These are phyloP conservation scores for Spodoptera picta DNA, from an alignment of 2,888 invertebrate genomes.

Conservation along the genomic window DNA sequence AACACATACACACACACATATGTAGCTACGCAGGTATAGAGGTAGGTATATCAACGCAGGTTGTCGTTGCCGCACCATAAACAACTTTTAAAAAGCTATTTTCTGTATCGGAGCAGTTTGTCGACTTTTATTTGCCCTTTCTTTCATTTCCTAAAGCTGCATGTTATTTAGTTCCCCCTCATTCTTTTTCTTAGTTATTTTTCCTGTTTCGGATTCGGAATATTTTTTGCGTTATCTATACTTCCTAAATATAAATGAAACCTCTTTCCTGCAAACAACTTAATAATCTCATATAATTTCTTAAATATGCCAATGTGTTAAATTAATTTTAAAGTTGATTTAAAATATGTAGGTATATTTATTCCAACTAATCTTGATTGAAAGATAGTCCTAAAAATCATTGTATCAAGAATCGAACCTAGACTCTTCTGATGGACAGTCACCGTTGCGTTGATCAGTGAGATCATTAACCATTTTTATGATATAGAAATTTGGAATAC, in stretches of 20 bases:
- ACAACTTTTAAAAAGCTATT: conserved; percentile 17
- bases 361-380: no score
- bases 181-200: neutral
- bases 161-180: conserved; percentile 22
- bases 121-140: conserved; percentile 21
- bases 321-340: no score
- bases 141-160: conserved; percentile 3
- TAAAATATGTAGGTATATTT: no score
- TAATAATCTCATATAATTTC: no score
- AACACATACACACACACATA: neutral
- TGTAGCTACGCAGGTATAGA: neutral
- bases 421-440: no score
- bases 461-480: no score
- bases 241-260: neutral
- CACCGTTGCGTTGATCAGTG: no score
- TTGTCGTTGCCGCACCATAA: conserved; percentile 9
- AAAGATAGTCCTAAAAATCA: no score
- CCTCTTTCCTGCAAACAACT: no score
- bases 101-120: conserved; percentile 11
- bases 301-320: no score
- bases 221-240: neutral
- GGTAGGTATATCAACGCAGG: neutral
- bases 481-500: no score
- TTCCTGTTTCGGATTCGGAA: neutral
- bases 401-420: no score